Evolutionary conservation across 2,113 vertebrate genomes (phyloP).

Genomic region (Microcebus griseorufus): DNA sequence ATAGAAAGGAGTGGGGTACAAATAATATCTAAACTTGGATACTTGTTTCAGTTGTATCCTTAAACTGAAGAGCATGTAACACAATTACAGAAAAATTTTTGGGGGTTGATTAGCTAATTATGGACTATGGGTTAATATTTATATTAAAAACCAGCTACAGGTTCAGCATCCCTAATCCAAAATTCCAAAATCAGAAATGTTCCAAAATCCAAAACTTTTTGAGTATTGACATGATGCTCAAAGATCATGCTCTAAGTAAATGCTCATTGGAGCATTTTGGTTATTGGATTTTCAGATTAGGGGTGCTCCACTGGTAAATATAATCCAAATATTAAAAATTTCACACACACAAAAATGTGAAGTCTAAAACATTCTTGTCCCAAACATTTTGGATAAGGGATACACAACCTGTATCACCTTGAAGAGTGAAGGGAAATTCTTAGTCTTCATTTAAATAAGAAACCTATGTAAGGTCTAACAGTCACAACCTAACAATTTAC

Average conservation of each 20-base stretch:
- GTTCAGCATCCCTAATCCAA: not conserved
- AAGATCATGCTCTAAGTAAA: not conserved
- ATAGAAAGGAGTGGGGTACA: not conserved
- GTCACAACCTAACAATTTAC: not conserved
- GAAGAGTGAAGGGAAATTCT: not conserved
- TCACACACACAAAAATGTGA: not conserved
- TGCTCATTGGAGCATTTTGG: not conserved
- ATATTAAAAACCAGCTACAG: not conserved
- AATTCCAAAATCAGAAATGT: not conserved
- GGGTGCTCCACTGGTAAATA: not conserved
- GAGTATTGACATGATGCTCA: not conserved
- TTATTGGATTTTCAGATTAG: not conserved
- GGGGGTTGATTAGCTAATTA: not conserved
- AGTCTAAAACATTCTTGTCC: not conserved
- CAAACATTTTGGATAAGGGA: not conserved
- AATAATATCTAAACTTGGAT: not conserved
- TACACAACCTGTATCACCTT: not conserved
- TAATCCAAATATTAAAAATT: not conserved
- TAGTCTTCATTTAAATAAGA: slow-evolving; percentile 17
- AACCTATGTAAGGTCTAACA: not conserved
- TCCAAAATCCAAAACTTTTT: not conserved
- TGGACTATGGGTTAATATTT: not conserved
- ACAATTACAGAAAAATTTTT: not conserved
- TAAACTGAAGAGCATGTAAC: not conserved
- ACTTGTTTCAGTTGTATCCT: not conserved